A percentile compares a stretch with the other conserved stretches of the same genome.
phyloP scores from a whole-genome alignment of 2,797 vertebrate genomes.

The Peromyscus attwateri region DNA sequence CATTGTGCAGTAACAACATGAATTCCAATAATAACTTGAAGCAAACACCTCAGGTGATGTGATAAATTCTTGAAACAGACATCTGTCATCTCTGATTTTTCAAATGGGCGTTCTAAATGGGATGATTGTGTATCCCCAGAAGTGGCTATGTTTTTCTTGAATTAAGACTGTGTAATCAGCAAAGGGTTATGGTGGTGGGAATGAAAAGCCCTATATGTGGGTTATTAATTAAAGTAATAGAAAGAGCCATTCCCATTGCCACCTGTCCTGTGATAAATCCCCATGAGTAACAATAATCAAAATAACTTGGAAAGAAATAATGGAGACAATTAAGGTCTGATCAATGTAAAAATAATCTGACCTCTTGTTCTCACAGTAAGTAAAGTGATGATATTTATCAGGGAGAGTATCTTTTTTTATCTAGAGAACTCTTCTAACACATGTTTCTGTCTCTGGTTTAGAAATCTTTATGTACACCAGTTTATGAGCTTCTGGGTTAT shows the following conservation, averaged over 20 bases:
- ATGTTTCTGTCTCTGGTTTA: not conserved
- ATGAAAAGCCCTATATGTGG: not conserved
- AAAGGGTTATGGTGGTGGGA: not conserved
- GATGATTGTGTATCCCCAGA: not conserved
- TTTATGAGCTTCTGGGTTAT: constrained; percentile 7
- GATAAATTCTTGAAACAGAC: not conserved
- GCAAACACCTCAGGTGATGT: not conserved
- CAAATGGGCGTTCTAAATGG: not conserved
- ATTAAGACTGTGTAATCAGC: not conserved
- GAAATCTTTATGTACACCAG: not conserved
- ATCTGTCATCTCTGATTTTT: not conserved
- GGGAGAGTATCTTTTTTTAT: not conserved
- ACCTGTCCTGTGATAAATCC: not conserved
- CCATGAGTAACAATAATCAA: not conserved
- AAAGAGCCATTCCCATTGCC: not conserved
- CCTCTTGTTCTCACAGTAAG: constrained; percentile 7
- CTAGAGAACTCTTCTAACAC: not conserved
- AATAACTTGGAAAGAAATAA: not conserved
- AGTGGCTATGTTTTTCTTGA: not conserved
- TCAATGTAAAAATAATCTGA: constrained; percentile 1
- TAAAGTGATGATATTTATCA: not conserved
- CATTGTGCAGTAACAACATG: not conserved
- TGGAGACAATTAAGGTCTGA: not conserved
- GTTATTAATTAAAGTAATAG: not conserved
- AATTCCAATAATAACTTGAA: not conserved